phyloP scores from a whole-genome alignment of 1,140 invertebrate genomes.

The Trichonephila inaurata region DNA sequence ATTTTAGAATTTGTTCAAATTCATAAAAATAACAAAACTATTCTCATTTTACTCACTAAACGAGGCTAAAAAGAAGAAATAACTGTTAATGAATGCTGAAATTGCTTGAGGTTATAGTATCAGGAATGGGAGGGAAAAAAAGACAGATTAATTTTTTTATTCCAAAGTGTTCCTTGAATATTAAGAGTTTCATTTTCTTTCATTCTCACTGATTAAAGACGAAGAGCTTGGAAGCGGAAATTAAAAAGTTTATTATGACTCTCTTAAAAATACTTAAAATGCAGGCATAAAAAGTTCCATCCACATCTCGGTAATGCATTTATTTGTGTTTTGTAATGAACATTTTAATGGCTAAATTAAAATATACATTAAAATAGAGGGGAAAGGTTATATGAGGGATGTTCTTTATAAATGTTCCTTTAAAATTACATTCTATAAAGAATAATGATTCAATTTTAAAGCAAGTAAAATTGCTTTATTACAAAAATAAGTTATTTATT shows the following conservation, averaged over 20 bases:
- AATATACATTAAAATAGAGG: neutral
- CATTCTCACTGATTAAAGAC: neutral
- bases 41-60: neutral
- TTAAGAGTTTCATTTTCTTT: slow-evolving; percentile 13
- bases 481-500: no score
- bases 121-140: neutral
- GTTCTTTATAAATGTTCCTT: no score
- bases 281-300: neutral
- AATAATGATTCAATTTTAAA: no score
- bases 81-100: neutral
- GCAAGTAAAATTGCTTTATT: no score
- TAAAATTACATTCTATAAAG: no score
- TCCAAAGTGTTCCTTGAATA: neutral
- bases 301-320: neutral
- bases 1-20: neutral
- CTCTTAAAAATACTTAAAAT: slow-evolving; percentile 27
- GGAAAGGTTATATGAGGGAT: no score
- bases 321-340: neutral
- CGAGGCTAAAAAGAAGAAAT: neutral
- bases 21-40: neutral
- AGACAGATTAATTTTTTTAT: neutral
- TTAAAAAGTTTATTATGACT: slow-evolving; percentile 12
- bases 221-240: neutral
- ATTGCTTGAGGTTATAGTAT: neutral
- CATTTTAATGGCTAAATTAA: slow-evolving; percentile 18